These are phyloP conservation scores for Eupelmus urozonus DNA, from an alignment of 2,888 invertebrate species.

Conservation along the genomic window DNA sequence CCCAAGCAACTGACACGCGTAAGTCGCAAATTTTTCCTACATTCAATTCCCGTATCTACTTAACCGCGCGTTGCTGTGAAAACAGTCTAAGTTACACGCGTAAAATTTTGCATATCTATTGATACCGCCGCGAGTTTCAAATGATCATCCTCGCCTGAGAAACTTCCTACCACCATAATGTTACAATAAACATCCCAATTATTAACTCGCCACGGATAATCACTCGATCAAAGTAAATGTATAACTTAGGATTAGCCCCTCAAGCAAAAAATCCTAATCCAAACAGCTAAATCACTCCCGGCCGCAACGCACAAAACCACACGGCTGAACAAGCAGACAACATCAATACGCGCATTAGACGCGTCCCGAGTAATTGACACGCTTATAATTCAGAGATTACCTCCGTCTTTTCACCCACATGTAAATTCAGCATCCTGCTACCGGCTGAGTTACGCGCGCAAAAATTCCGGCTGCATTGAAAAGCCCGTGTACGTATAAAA, in stretches of 20 bases:
- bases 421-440: neutral
- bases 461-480: neutral
- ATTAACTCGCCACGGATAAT: constrained; percentile 11
- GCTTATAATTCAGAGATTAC: constrained; percentile 47
- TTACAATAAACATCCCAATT: constrained; percentile 5
- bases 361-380: constrained; percentile 28
- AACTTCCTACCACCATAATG: neutral
- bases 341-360: constrained; percentile 23
- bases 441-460: neutral
- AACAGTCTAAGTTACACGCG: neutral
- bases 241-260: constrained; percentile 6
- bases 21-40: constrained; percentile 4
- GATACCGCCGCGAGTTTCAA: neutral
- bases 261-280: constrained; percentile 26
- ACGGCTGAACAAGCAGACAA: neutral
- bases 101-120: neutral
- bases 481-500: neutral
- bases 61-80: neutral
- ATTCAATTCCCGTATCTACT: neutral
- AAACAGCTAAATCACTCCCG: constrained; percentile 25
- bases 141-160: constrained; percentile 23
- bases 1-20: neutral
- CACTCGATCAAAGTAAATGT: constrained; percentile 23
- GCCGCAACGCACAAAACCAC: neutral
- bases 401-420: neutral